Base-by-base conservation (phyloP, 2,888 invertebrate species). In the Lordiphosa andalusiaca region DNA sequence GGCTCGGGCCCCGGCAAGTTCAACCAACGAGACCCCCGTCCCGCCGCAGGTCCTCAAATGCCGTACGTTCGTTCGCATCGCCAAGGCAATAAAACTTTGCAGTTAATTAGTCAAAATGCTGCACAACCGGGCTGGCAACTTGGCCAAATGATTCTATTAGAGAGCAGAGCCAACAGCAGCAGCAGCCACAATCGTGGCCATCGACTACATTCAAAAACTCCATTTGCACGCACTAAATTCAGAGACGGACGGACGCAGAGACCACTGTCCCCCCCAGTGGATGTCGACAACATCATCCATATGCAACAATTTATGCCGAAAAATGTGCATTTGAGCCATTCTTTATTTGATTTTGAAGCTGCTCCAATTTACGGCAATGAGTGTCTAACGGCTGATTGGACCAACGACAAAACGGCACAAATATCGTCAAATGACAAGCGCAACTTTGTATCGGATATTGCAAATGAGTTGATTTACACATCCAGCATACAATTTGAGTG, bases 61-160 rank as follows among this genome's bases (percentile, higher is more conserved):
- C 50, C 39, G 38, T 49, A 39, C 30, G 44, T 33, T 33, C 19
- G 40, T 19, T 13, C 33, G 30, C 50, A 50, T 39, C 30, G 30
- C 50, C 25, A 50, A 16, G 21, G 63, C 55, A 63, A 71, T 81
- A 77, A 71, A 71, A 71, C 69, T 73, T 73, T 68, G 71, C 67
- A 73, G 82, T 80, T 80, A 78, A 80, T 80, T 80, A 80, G 78
- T 82, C 78, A 82, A 80, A 82, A 78, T 78, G 78, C 68, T 80
- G 76, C 69, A 56, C 55, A 73, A 76, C 76, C 76, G 76, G 76
- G 66, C 71, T 61, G 56, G 62, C 76, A 73, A 68, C 60, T 73
- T 73, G 51, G 48, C 60, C 66, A 66, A 73, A 59, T 70, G 59
- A 70, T 78, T 78, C 71, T 76, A 76, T 76, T 76, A 75, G 46